These are phyloP conservation scores for Baryphthengus martii DNA, from an alignment of 2,113 vertebrate species.

Conservation along the genomic window DNA sequence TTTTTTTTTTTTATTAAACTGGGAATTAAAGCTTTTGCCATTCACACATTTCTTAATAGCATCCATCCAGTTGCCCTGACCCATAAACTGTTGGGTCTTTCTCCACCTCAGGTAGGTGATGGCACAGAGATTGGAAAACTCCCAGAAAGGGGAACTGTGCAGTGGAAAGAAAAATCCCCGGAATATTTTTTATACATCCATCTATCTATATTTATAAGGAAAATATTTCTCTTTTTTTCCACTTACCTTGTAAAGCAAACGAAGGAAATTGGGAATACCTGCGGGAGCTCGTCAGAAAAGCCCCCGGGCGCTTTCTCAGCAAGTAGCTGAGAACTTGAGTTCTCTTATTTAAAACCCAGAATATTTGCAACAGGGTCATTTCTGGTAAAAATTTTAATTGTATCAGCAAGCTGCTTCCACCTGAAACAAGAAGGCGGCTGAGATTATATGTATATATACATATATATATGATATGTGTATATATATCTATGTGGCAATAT, in stretches of 20 bases:
- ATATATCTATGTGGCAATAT: neutral
- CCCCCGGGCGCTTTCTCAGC: neutral
- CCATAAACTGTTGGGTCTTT: neutral
- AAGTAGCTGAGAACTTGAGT: neutral
- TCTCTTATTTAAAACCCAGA: neutral
- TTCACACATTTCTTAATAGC: neutral
- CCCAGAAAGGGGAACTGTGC: neutral
- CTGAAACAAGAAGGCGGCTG: neutral
- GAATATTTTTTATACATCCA: neutral
- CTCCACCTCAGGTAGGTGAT: fast-evolving
- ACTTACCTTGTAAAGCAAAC: neutral
- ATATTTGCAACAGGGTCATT: neutral
- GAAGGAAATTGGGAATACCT: neutral
- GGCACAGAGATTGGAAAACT: neutral
- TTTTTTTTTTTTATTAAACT: neutral
- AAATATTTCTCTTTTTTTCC: neutral
- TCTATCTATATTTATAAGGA: neutral
- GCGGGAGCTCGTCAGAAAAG: neutral
- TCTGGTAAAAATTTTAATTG: neutral
- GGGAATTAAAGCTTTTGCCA: neutral
- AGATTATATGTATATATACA: neutral
- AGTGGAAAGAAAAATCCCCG: neutral
- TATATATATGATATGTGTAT: neutral
- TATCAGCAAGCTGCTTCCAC: neutral
- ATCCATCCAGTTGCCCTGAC: neutral